Conservation (phyloP, 2,113 vertebrate species). For the Dermatemys mawii region DNA sequence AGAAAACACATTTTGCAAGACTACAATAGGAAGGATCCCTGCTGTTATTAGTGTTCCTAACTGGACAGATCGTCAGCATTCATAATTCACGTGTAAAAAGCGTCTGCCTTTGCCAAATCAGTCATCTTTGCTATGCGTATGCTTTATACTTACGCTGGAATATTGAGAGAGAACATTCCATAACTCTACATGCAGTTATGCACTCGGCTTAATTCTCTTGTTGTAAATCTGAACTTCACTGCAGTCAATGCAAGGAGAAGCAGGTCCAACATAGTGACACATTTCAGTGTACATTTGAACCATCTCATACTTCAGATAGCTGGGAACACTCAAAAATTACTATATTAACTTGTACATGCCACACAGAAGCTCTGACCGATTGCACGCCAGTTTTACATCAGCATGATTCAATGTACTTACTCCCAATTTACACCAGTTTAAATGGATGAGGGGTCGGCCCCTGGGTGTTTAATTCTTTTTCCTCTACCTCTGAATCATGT, state of each 20-base stretch:
- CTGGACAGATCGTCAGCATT: fast-evolving
- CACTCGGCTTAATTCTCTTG: neutral
- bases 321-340: neutral
- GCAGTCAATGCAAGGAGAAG: neutral
- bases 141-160: neutral
- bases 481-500: neutral
- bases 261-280: neutral
- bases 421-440: neutral
- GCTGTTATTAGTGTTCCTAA: fast-evolving
- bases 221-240: neutral
- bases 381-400: fast-evolving
- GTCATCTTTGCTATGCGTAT: fast-evolving
- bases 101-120: neutral
- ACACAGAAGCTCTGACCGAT: neutral
- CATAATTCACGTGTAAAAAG: neutral
- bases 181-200: fast-evolving
- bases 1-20: fast-evolving
- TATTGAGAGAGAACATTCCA: fast-evolving
- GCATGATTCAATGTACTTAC: fast-evolving
- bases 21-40: fast-evolving
- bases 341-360: neutral
- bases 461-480: neutral
- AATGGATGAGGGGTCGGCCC: neutral
- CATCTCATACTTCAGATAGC: neutral
- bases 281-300: neutral